These are phyloP conservation scores for Cheilinus undulatus DNA, from an alignment of 2,113 vertebrate genomes.

Conservation along the genomic window DNA sequence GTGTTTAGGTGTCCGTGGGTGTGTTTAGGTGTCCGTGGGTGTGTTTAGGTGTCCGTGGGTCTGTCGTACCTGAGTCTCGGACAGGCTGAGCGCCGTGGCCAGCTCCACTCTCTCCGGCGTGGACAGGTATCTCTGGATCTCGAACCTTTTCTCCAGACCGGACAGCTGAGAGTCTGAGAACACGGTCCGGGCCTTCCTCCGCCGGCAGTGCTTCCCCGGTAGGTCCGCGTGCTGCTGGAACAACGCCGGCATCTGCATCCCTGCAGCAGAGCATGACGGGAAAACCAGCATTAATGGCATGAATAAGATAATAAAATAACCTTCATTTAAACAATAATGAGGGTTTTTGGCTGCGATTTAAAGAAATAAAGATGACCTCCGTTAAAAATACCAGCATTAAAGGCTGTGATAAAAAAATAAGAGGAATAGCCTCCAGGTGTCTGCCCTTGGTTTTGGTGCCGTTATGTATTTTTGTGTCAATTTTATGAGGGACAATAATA, in stretches of 20 bases:
- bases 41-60: not conserved
- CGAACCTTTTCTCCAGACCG: conserved; percentile 95
- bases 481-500: too few relatives aligned
- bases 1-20: too few relatives aligned
- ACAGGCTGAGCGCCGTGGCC: conserved; percentile 96
- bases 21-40: too few relatives aligned
- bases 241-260: conserved; percentile 93
- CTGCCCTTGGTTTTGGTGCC: too few relatives aligned
- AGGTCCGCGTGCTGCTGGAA: conserved; percentile 94
- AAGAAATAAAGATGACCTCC: too few relatives aligned
- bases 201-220: conserved; percentile 95
- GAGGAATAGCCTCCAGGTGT: too few relatives aligned
- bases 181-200: conserved; percentile 95
- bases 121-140: conserved; percentile 96
- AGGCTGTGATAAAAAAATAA: too few relatives aligned
- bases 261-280: conserved; percentile 61
- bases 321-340: too few relatives aligned
- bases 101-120: conserved; percentile 96
- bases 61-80: conserved; percentile 93
- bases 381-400: too few relatives aligned
- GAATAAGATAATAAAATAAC: not conserved
- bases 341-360: too few relatives aligned
- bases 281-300: not conserved
- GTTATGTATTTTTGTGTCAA: too few relatives aligned
- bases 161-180: conserved; percentile 99